phyloP scores from a whole-genome alignment of 2,113 vertebrate genomes.

The Anguilla rostrata region DNA sequence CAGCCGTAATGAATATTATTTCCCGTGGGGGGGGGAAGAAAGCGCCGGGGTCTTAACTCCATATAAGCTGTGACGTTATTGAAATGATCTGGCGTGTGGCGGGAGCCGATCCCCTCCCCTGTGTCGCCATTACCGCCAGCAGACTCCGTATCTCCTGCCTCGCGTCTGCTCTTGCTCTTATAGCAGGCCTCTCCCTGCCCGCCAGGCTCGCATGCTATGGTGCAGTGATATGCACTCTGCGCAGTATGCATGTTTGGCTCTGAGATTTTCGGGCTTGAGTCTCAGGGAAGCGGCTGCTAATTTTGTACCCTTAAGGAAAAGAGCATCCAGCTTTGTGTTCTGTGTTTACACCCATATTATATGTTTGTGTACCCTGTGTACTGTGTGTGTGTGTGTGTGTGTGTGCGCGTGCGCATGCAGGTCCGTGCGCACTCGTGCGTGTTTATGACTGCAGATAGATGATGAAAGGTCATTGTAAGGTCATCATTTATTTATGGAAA shows the following conservation, averaged over 20 bases:
- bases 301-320: background rate
- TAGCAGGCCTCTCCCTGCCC: too few species aligned
- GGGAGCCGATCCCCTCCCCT: background rate
- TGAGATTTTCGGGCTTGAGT: background rate
- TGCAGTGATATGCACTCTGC: background rate
- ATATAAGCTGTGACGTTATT: background rate
- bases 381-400: too few species aligned
- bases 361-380: too few species aligned
- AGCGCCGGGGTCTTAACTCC: background rate
- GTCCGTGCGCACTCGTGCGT: too few species aligned
- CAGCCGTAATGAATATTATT: background rate
- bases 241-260: background rate
- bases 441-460: too few species aligned
- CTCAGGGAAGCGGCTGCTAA: background rate
- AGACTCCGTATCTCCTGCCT: background rate
- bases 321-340: background rate
- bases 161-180: background rate
- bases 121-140: background rate
- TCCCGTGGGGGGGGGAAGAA: background rate
- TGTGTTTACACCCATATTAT: too few species aligned
- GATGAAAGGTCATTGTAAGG: too few species aligned
- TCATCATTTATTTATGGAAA: too few species aligned
- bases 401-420: too few species aligned
- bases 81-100: background rate
- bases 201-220: background rate